A percentile compares a stretch with the other conserved stretches of the same genome.
Conservation (phyloP, 2,113 vertebrate species). For the Bombycilla garrulus region DNA sequence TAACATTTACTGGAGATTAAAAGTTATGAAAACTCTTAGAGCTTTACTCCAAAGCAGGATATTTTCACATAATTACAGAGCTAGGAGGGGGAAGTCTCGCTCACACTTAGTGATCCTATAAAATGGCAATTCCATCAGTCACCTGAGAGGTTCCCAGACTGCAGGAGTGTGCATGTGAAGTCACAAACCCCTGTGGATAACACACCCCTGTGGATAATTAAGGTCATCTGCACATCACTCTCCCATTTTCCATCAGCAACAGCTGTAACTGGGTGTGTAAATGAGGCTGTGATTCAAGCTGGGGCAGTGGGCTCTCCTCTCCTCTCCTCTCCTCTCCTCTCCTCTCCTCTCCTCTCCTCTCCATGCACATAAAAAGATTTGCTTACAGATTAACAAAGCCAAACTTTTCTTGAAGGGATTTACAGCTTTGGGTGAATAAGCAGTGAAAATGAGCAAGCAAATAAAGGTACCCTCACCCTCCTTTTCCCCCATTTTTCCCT, state of each 20-base stretch:
- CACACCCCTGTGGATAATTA: neutral
- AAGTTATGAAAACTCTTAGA: neutral
- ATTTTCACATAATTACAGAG: neutral
- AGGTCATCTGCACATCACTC: neutral
- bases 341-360: no score
- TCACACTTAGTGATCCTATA: neutral
- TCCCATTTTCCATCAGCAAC: neutral
- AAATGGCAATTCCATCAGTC: neutral
- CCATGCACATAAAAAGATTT: neutral
- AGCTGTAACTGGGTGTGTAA: neutral
- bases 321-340: no score
- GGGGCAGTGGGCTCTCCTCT: no score
- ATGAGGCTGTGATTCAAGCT: neutral
- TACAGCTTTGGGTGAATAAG: neutral
- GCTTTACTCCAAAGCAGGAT: neutral
- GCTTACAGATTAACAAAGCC: neutral
- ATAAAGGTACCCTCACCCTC: neutral
- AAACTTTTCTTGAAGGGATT: neutral
- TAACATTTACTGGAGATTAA: neutral
- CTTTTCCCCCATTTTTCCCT: neutral
- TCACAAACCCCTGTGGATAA: neutral
- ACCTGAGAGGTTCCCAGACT: neutral
- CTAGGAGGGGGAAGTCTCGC: rapidly evolving
- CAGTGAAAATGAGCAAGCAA: neutral
- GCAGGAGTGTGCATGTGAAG: neutral